Evolutionary conservation across 2,797 vertebrate genomes (phyloP), one percentile per base, ranked within the genome.

Genomic region (Tolypeutes matacus): DNA sequence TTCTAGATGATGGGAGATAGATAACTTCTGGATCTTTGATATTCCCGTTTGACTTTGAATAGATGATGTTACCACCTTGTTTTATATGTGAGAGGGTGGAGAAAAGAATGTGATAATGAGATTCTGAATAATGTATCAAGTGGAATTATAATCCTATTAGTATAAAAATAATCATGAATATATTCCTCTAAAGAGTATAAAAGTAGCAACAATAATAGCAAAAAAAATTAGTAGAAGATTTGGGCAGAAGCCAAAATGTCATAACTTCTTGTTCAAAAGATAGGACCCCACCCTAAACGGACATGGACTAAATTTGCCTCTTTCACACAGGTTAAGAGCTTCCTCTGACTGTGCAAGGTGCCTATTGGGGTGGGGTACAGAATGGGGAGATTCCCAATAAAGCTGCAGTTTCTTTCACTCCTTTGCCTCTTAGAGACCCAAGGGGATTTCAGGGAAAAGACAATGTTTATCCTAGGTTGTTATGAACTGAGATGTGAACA

Each of bases 131-230:
- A 70, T 49, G 3, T 25, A 29, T 12, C n/a, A 82, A 58, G 29
- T 60, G 36, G 20, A 86, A 87, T 60, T 87, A 53, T 39, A 86
- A 60, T 72, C 93, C 7, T 88, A 8, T 92, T 92, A 88, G 7
- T 21, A 42, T 81, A 82, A 95, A 96, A 96, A 72, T 34, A 77
- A 72, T 56, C 56, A 85, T 56, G 65, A 34, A 76, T 21, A 46
- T 65, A 65, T 90, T 64, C 31, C 20, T 89, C 29, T 64, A 84
- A 53, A 67, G 56, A 89, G 31, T 73, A 84, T 87, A 88, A 72
- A 5, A 86, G 3, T 21, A 83, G 3, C 21, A 88, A 64, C 2
- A 46, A 53, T 69, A 64, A 51, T 14, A 64, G 3, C 34, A 23
- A 53, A 18, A 46, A 29, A 25, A 29, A 7, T 31, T 39, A 31